Base-by-base conservation (phyloP, 1,140 invertebrate genomes). In the Cyclina sinensis region DNA sequence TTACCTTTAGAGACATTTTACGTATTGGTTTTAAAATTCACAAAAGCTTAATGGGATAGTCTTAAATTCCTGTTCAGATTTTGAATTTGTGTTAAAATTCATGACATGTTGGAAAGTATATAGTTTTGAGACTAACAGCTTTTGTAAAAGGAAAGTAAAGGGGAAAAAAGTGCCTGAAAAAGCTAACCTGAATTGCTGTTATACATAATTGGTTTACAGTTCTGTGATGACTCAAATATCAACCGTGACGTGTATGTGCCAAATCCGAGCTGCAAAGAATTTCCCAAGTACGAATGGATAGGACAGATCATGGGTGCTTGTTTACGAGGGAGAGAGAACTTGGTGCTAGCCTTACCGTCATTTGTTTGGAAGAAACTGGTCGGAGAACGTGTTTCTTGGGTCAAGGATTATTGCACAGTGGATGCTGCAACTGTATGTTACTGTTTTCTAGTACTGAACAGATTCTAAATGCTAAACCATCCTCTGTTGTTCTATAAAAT, bases 281-380 rank as follows among this genome's bases (percentile, higher is more conserved):
- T 94, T 80, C 70, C 90, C 0, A 94, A 95, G 79, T 95, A 93
- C 89, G 93, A 94, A 76, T 96, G 95, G 94, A 95, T 96, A 51
- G 95, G 95, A 37, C 94, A 95, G 88, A 87, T 96, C 16, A 95
- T 96, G 95, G 95, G 95, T 24, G 95, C 95, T 16, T 96, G 95
- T 91, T 89, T 96, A 35, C 84, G 95, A 35, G 93, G 94, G 11
- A 94, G 92, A 89, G 95, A 96, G 91, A 95, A 93, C 59, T 80
- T 94, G 82, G 92, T 93, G 18, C 70, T 96, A 21, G 92, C 94
- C 18, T 91, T 96, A 35, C 91, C 95, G 21, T 85, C 93, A 7
- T 96, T 95, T 90, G 91, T 95, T 12, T 96, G 95, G 95, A 96
- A 96, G 89, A 94, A 94, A 89, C 68, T 96, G 32, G 91, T 91